phyloP scores from a whole-genome alignment of 2,113 vertebrate species.

The Scopus umbretta region DNA sequence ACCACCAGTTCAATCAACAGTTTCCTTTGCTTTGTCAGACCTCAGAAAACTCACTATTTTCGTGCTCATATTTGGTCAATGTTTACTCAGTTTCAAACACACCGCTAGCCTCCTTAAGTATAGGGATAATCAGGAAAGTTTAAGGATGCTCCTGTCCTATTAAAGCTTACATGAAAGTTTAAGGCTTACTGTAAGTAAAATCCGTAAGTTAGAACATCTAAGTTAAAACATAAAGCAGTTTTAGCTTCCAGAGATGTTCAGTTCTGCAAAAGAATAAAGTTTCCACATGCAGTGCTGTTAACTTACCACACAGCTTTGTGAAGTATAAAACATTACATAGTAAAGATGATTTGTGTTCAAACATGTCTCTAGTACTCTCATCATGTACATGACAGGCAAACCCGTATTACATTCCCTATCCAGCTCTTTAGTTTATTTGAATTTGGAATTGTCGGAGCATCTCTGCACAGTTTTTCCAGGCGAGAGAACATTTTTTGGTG shows the following conservation, averaged over 20 bases:
- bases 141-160: background rate
- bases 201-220: background rate
- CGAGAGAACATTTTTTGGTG: background rate
- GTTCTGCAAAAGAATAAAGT: background rate
- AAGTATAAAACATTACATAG: slow-evolving; percentile 1
- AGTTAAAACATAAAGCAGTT: background rate
- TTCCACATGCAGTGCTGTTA: background rate
- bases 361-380: background rate
- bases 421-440: background rate
- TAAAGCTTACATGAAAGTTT: background rate
- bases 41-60: slow-evolving; percentile 23
- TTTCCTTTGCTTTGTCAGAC: background rate
- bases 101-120: background rate
- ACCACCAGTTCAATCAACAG: background rate
- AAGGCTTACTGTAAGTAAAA: background rate
- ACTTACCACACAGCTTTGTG: background rate
- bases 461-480: background rate
- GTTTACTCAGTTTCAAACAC: slow-evolving; percentile 28
- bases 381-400: background rate
- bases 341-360: background rate
- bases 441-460: background rate
- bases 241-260: background rate
- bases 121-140: background rate
- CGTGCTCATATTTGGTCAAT: slow-evolving; percentile 50
- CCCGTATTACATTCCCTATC: background rate